A percentile compares a stretch with the other conserved stretches of the same genome.
Conservation (phyloP, 2,888 invertebrate species). For the Diabrotica balteata region DNA sequence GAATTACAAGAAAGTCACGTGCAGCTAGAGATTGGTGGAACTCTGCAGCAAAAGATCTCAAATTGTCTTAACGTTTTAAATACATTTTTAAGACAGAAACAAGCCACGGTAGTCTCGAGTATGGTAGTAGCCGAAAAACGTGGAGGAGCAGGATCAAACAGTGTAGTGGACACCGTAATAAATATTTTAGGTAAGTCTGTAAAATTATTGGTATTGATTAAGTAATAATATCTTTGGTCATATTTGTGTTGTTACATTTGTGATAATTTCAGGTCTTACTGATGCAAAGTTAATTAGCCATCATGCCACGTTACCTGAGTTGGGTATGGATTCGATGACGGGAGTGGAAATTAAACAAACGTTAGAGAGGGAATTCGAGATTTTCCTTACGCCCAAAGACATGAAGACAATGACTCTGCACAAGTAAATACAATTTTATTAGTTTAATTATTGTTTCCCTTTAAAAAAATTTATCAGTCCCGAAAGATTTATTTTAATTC, state of each 20-base stretch:
- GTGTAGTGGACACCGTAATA: constrained; percentile 74
- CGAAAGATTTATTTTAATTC: too few species aligned
- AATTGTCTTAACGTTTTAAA: constrained; percentile 71
- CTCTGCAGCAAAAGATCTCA: constrained; percentile 71
- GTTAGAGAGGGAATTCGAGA: constrained; percentile 86
- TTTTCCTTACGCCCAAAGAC: constrained; percentile 85
- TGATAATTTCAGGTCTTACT: constrained; percentile 23
- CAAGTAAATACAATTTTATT: constrained; percentile 56
- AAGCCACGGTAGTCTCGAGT: constrained; percentile 73
- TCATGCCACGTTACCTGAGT: constrained; percentile 80
- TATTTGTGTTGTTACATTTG: too few species aligned
- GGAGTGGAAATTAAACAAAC: constrained; percentile 95
- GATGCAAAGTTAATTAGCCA: constrained; percentile 75
- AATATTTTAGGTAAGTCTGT: constrained; percentile 68
- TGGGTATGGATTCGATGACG: constrained; percentile 98
- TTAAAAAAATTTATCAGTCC: too few species aligned
- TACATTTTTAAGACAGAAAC: constrained; percentile 71
- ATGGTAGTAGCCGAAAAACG: constrained; percentile 89
- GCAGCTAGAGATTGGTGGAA: constrained; percentile 65
- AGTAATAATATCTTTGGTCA: not conserved
- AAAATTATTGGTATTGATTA: too few species aligned
- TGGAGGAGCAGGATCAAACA: constrained; percentile 67
- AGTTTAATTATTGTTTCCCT: constrained; percentile 7
- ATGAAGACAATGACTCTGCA: constrained; percentile 82
- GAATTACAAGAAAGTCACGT: constrained; percentile 63